Conservation (phyloP, 1,140 invertebrate genomes). For the Temnothorax nylanderi region DNA sequence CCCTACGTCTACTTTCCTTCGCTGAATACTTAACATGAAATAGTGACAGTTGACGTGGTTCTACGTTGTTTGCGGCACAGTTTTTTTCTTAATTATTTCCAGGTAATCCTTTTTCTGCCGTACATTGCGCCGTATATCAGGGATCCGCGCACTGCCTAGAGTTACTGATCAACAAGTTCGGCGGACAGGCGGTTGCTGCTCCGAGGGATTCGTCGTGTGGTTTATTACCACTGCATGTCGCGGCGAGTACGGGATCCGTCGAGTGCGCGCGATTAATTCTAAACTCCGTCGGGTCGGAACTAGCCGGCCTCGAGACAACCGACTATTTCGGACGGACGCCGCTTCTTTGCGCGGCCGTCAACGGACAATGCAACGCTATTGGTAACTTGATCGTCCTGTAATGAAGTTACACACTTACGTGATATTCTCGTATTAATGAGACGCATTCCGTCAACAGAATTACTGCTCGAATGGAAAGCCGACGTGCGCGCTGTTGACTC, state of each 20-base stretch:
- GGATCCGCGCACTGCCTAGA: slow-evolving; percentile 87
- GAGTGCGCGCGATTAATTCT: slow-evolving; percentile 78
- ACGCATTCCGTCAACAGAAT: slow-evolving; percentile 77
- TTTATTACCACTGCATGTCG: slow-evolving; percentile 87
- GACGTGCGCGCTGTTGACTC: no score
- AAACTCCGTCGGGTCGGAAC: slow-evolving; percentile 80
- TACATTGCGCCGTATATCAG: slow-evolving; percentile 88
- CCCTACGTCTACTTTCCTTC: no score
- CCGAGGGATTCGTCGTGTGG: slow-evolving; percentile 85
- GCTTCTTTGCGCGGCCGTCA: slow-evolving; percentile 87
- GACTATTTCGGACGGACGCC: slow-evolving; percentile 87
- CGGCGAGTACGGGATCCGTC: slow-evolving; percentile 86
- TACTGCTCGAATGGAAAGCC: slow-evolving; percentile 86
- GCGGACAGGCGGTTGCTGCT: slow-evolving; percentile 84
- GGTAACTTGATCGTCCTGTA: slow-evolving; percentile 79
- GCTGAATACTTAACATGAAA: no score
- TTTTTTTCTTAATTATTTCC: slow-evolving; percentile 18
- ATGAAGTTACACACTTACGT: not conserved
- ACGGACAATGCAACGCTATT: slow-evolving; percentile 86
- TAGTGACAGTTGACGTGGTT: no score
- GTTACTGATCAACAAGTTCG: slow-evolving; percentile 86
- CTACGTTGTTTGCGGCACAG: no score
- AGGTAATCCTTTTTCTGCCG: slow-evolving; percentile 87
- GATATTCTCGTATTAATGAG: not conserved
- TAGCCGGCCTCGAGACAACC: slow-evolving; percentile 84